Evolutionary conservation across 2,888 invertebrate genomes (phyloP).

Genomic region (Heteromurus nitidus): DNA sequence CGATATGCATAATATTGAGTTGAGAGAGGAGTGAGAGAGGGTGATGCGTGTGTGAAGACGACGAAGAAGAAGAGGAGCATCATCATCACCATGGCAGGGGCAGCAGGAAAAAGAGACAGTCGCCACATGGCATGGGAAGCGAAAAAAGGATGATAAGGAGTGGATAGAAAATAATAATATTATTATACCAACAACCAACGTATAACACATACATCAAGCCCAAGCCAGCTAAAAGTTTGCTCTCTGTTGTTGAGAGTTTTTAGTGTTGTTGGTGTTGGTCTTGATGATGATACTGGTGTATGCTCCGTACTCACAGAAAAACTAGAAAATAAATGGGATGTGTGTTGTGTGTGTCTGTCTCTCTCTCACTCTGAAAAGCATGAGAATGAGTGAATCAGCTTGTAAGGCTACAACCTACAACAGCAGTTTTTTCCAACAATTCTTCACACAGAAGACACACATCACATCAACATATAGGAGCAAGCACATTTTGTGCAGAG

Average conservation of each 20-base stretch:
- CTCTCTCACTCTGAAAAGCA: no score
- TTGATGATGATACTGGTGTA: no score
- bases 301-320: background rate
- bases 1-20: no score
- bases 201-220: no score
- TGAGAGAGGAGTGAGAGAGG: no score
- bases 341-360: no score
- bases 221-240: background rate
- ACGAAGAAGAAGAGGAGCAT: background rate
- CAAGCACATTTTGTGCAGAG: background rate
- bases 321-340: background rate
- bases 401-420: slow-evolving; percentile 26
- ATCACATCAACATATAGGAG: no score
- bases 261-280: background rate
- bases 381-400: slow-evolving; percentile 48
- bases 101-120: slow-evolving; percentile 38
- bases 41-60: slow-evolving; percentile 1
- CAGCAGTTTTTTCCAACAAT: slow-evolving; percentile 36
- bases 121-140: slow-evolving; percentile 56
- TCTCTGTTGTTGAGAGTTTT: no score
- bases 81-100: slow-evolving; percentile 34
- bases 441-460: slow-evolving; percentile 14
- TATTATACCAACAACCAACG: no score
- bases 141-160: slow-evolving; percentile 36
- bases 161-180: slow-evolving; percentile 18